Percentiles rank a stretch among this genome's conserved stretches.
Evolutionary conservation across 2,113 vertebrate species (phyloP).

Genomic region (Sula dactylatra): DNA sequence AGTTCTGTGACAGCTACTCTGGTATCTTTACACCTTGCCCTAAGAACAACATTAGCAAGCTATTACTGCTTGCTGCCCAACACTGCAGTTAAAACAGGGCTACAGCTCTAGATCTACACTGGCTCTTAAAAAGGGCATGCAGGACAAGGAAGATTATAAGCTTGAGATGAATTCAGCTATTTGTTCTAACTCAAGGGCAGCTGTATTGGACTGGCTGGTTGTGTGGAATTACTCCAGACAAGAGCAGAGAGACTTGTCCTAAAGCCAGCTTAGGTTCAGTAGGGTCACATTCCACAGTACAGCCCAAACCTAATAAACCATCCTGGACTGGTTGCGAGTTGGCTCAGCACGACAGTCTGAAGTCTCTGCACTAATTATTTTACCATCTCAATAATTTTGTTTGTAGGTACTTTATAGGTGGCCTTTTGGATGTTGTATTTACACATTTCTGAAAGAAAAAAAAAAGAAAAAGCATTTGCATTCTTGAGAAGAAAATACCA

Average conservation of each 20-base stretch:
- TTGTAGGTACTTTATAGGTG: not conserved
- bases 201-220: fast-evolving
- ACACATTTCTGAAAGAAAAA: not conserved
- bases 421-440: not conserved
- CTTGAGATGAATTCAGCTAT: not conserved
- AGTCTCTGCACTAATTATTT: not conserved
- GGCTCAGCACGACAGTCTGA: not conserved
- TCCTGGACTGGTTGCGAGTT: not conserved
- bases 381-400: not conserved
- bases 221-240: not conserved
- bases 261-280: not conserved
- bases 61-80: not conserved
- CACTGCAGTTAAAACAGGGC: not conserved
- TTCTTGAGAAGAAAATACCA: not conserved
- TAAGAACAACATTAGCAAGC: not conserved
- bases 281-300: not conserved
- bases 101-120: not conserved
- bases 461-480: not conserved
- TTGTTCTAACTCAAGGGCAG: not conserved
- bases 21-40: not conserved
- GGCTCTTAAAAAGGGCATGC: not conserved
- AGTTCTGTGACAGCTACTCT: not conserved
- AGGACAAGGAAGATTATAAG: not conserved
- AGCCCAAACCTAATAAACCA: not conserved
- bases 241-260: not conserved